Evolutionary conservation across 2,888 invertebrate species (phyloP).

Genomic region (Chamaedrilus cognettii): DNA sequence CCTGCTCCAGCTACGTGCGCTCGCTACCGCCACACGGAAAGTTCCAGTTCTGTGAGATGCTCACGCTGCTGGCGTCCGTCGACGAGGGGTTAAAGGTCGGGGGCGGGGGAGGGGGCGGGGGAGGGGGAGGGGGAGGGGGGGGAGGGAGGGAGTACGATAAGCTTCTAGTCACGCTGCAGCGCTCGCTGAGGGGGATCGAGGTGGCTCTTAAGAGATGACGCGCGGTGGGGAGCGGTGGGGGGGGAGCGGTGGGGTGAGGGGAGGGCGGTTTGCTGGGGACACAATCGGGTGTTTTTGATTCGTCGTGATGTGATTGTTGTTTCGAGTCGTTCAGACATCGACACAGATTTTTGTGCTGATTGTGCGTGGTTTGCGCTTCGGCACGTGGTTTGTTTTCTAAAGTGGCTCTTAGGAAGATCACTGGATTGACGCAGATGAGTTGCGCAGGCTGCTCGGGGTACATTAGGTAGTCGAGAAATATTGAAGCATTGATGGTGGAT

Average conservation of each 20-base stretch:
- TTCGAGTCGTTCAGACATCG: no score
- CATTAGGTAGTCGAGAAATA: no score
- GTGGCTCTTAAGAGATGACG: slow-evolving; percentile 26
- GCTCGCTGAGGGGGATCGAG: slow-evolving; percentile 71
- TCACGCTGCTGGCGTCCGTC: slow-evolving; percentile 42
- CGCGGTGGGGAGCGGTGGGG: background rate
- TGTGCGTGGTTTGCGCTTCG: no score
- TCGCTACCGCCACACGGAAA: slow-evolving; percentile 82
- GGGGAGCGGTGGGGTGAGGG: background rate
- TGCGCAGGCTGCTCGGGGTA: no score
- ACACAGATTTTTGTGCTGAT: no score
- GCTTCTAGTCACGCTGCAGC: slow-evolving; percentile 69
- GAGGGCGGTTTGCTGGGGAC: background rate
- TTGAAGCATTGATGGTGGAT: no score
- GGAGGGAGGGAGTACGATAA: slow-evolving; percentile 41
- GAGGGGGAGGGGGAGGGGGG: slow-evolving; percentile 18
- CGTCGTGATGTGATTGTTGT: no score
- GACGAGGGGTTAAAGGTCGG: slow-evolving; percentile 39
- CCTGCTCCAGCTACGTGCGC: slow-evolving; percentile 81
- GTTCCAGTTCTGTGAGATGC: slow-evolving; percentile 75
- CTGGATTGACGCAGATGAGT: no score
- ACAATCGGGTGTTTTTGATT: background rate
- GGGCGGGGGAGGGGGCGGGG: slow-evolving; percentile 10
- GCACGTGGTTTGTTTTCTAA: no score
- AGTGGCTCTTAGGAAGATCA: no score